phyloP scores from a whole-genome alignment of 2,797 vertebrate species.

The Betta splendens region DNA sequence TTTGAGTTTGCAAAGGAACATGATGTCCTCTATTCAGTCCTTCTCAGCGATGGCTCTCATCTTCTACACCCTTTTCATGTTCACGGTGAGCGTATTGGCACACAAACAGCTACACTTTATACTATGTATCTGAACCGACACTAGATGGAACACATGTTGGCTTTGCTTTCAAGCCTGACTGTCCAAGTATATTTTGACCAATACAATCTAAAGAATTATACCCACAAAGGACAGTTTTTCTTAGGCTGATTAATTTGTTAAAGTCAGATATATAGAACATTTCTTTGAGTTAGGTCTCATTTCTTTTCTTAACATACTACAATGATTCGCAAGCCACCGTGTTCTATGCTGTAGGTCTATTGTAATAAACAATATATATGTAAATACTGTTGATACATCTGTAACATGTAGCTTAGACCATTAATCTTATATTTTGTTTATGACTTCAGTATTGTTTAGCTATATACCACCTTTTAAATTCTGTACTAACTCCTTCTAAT shows the following conservation, averaged over 20 bases:
- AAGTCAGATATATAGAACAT: background rate
- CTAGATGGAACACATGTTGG: background rate
- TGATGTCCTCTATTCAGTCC: constrained; percentile 98
- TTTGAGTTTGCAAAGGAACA: constrained; percentile 95
- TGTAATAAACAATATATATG: background rate
- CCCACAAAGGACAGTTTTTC: background rate
- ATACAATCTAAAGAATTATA: background rate
- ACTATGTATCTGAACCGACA: background rate
- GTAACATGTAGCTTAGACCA: background rate
- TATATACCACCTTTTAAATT: constrained; percentile 15
- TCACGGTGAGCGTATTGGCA: constrained; percentile 86
- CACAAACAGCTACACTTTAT: background rate
- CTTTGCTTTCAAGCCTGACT: background rate
- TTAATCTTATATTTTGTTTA: background rate
- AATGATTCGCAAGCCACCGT: background rate
- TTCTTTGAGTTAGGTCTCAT: background rate
- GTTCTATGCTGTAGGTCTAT: background rate
- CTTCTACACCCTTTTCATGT: constrained; percentile 96
- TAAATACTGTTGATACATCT: background rate
- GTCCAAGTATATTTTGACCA: background rate
- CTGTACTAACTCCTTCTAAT: constrained; percentile 14
- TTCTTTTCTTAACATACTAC: background rate
- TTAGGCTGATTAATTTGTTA: too few relatives aligned
- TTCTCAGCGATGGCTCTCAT: constrained; percentile 98
- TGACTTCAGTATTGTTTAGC: constrained; percentile 1